Conservation (phyloP, 35 echinoderm and acorn worm genomes). For the Heliocidaris tuberculata region DNA sequence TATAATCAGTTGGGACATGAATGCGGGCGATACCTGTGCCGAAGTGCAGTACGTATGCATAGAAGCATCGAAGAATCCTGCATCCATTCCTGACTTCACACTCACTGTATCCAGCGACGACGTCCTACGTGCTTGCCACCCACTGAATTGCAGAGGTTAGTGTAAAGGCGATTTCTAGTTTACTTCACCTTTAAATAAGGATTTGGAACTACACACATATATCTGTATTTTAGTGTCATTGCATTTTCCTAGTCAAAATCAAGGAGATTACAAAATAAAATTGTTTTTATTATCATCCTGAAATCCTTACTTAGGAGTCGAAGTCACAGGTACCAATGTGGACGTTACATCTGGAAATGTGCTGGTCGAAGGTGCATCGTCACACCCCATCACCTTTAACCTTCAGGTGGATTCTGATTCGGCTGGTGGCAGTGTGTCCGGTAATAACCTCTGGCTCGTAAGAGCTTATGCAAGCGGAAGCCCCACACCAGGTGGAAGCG, state of each 20-base stretch:
- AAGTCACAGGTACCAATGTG: background rate
- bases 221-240: too few species aligned
- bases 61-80: slow-evolving; percentile 43
- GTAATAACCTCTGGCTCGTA: background rate
- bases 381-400: background rate
- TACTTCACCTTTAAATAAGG: background rate
- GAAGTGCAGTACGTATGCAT: slow-evolving; percentile 59
- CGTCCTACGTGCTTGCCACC: slow-evolving; percentile 48
- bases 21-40: background rate
- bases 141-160: slow-evolving; percentile 65
- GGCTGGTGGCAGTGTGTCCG: background rate
- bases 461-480: background rate
- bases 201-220: too few species aligned
- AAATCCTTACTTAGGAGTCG: background rate
- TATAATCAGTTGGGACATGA: background rate
- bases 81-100: slow-evolving; percentile 45
- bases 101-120: background rate
- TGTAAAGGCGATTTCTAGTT: background rate
- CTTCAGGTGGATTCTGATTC: background rate
- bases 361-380: background rate
- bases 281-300: background rate
- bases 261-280: too few species aligned
- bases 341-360: background rate
- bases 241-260: too few species aligned
- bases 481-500: background rate